phyloP scores from a whole-genome alignment of 2,888 invertebrate species.

The Polymixis flavicincta region DNA sequence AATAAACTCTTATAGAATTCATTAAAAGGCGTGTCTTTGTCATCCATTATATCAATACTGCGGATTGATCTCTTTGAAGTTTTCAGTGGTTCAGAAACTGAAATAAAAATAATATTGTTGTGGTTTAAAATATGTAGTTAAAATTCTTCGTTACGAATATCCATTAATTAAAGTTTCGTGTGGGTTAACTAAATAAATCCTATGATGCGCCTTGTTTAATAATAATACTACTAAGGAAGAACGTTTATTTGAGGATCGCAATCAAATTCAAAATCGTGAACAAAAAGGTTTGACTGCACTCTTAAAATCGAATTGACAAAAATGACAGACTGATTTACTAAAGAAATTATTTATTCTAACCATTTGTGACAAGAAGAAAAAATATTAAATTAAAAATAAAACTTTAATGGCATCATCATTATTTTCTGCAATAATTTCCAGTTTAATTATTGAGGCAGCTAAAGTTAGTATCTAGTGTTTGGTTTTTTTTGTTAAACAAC shows the following conservation, averaged over 20 bases:
- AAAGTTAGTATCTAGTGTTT: not conserved
- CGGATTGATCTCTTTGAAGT: constrained; percentile 27
- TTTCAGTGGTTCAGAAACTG: constrained; percentile 33
- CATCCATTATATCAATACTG: constrained; percentile 36
- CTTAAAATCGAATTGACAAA: not conserved
- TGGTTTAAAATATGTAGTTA: not conserved
- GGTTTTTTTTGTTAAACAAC: no score
- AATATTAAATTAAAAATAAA: not conserved
- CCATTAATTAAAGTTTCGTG: no score
- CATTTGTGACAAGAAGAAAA: not conserved
- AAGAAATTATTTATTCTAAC: not conserved
- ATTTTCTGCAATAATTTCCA: no score
- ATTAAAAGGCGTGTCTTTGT: constrained; percentile 52
- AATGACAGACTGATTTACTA: not conserved
- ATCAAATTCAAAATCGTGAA: not conserved
- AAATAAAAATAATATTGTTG: constrained; percentile 6
- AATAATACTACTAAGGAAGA: not conserved
- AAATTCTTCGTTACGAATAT: not conserved
- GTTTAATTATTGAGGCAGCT: not conserved
- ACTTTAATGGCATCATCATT: no score
- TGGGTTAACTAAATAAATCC: not conserved
- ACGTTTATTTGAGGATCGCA: not conserved
- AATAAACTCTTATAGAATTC: constrained; percentile 59
- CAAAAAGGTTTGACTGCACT: not conserved
- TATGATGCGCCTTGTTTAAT: not conserved